phyloP scores from a whole-genome alignment of 2,888 invertebrate genomes.

The Drosophila tanythrix region DNA sequence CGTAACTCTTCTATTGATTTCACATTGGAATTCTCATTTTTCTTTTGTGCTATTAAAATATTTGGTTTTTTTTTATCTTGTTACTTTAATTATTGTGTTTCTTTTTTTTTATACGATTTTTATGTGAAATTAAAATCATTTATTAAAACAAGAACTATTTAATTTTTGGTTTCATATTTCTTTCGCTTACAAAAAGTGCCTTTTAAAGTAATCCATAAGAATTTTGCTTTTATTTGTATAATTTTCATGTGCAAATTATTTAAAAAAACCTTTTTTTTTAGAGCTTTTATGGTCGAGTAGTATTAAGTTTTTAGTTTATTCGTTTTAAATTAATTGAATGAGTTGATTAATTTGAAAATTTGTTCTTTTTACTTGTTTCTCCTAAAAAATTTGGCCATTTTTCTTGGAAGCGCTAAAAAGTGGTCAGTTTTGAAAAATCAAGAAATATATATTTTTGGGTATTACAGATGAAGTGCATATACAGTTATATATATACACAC shows the following conservation, averaged over 20 bases:
- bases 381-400: conserved; percentile 84
- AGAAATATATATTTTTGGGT: conserved; percentile 32
- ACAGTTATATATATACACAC: conserved; percentile 6
- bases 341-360: conserved; percentile 46
- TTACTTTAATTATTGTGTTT: conserved; percentile 23
- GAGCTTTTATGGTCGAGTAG: conserved; percentile 43
- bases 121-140: conserved; percentile 66
- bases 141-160: conserved; percentile 47
- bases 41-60: conserved; percentile 56
- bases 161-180: conserved; percentile 40
- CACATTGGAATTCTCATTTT: conserved; percentile 34
- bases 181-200: conserved; percentile 65
- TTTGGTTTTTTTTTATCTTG: conserved; percentile 28
- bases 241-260: conserved; percentile 58
- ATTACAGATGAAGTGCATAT: conserved; percentile 22
- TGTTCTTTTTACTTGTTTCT: conserved; percentile 50
- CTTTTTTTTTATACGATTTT: conserved; percentile 33
- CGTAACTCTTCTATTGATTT: conserved; percentile 46
- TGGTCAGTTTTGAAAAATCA: conserved; percentile 76
- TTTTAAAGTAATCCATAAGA: conserved; percentile 62
- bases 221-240: conserved; percentile 28
- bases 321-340: conserved; percentile 47
- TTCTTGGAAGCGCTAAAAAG: conserved; percentile 84
- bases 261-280: conserved; percentile 17
- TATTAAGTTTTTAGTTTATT: conserved; percentile 3